Percentiles rank a stretch among this genome's conserved stretches.
These are phyloP conservation scores for Ellobius talpinus DNA, from an alignment of 2,113 vertebrate genomes.

Conservation along the genomic window DNA sequence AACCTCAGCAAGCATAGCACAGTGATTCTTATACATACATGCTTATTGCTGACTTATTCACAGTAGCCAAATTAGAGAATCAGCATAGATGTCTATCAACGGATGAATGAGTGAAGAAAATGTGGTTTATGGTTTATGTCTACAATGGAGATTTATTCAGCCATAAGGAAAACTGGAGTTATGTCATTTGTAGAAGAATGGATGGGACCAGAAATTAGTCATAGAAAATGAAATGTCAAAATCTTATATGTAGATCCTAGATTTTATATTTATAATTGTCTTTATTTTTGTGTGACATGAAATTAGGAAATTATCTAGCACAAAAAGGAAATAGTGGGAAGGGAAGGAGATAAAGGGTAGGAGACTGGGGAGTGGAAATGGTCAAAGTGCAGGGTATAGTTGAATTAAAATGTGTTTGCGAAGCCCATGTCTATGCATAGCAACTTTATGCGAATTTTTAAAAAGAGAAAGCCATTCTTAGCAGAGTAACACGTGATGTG, in stretches of 20 bases:
- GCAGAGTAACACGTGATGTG: background rate
- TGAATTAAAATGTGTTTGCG: background rate
- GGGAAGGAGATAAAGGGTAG: background rate
- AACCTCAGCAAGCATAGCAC: background rate
- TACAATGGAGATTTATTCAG: background rate
- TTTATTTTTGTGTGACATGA: background rate
- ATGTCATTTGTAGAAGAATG: background rate
- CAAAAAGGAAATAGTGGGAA: background rate
- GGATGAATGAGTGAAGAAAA: background rate
- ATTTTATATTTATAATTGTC: background rate
- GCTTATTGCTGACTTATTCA: background rate
- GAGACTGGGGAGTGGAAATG: background rate
- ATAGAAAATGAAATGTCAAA: background rate
- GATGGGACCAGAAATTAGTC: background rate
- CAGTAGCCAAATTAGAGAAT: background rate
- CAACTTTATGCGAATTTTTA: background rate
- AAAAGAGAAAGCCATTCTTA: background rate
- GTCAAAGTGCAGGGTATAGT: background rate
- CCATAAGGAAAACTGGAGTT: background rate
- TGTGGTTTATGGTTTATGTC: background rate
- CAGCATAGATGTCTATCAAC: background rate
- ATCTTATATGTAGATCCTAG: background rate
- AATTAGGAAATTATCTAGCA: background rate
- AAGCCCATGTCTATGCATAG: background rate
- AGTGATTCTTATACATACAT: background rate